Percentiles rank a stretch among this genome's conserved stretches.
Evolutionary conservation across 2,888 invertebrate species (phyloP).

Genomic region (Dryocosmus kuriphilus): DNA sequence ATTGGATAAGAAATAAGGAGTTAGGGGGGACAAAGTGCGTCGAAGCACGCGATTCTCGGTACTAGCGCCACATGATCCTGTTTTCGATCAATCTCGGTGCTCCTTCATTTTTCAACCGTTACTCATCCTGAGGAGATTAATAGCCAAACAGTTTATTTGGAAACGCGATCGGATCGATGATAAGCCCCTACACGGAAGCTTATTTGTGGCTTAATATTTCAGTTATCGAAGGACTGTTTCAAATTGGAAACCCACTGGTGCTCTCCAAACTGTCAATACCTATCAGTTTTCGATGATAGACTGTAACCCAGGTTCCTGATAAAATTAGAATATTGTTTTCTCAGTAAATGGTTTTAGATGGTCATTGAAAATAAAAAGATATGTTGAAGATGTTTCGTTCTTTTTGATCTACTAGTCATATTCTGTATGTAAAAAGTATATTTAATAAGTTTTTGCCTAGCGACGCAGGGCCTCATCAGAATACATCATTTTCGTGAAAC

Average conservation of each 20-base stretch:
- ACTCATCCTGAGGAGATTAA: slow-evolving; percentile 38
- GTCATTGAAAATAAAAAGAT: too few relatives aligned
- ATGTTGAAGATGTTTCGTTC: too few relatives aligned
- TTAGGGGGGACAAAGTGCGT: slow-evolving; percentile 72
- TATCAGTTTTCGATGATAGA: not conserved
- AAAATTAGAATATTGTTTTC: too few relatives aligned
- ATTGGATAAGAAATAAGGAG: slow-evolving; percentile 71
- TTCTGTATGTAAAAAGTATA: too few relatives aligned
- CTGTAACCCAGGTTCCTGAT: not conserved
- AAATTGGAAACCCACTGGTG: slow-evolving; percentile 3
- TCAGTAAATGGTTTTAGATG: too few relatives aligned
- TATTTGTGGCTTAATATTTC: slow-evolving; percentile 10
- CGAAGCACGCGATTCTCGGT: slow-evolving; percentile 69
- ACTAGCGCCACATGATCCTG: slow-evolving; percentile 46
- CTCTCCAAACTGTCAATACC: not conserved
- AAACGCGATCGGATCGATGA: slow-evolving; percentile 39
- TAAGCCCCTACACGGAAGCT: slow-evolving; percentile 36
- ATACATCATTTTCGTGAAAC: too few relatives aligned
- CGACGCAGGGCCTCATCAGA: too few relatives aligned
- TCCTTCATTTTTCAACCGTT: slow-evolving; percentile 39
- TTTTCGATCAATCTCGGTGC: slow-evolving; percentile 36
- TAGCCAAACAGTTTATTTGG: slow-evolving; percentile 40
- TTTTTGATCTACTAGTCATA: too few relatives aligned
- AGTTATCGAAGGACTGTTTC: slow-evolving; percentile 8
- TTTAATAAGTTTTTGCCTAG: too few relatives aligned